Base-by-base conservation (phyloP, 2,113 vertebrate species). In the Syngnathus floridae region DNA sequence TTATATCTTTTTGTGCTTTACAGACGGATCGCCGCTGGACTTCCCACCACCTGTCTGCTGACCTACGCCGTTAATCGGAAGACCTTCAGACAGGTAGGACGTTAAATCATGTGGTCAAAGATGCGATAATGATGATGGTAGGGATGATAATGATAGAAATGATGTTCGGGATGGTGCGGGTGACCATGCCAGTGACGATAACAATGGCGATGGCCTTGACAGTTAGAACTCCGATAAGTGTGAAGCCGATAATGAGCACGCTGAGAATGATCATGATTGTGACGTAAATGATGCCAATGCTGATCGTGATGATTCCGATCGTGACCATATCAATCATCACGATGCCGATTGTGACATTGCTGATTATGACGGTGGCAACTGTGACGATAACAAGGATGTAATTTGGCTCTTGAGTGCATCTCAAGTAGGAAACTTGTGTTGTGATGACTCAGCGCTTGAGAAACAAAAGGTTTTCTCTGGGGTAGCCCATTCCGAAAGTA, bases 381-480 rank as follows among this genome's bases (percentile, higher is more conserved):
- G 13, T 43, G 38, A 61, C n/a, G 37, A 38, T 3, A 22, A 61
- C 21, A 5, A 41, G 43, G 40, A 41, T 26, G 40, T 43, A 16
- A 45, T 41, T 14, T 8, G 21, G n/a, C 1, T 8, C 40, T 26
- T 43, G 21, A 43, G 22, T 41, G 21, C 40, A 22, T n/a, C 6
- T 41, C 43, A 21, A 61, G 40, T 12, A 64, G 14, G 43, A 9
- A 21, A 17, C 19, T 12, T 49, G 22, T 63, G 35, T 21, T 52
- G 11, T 64, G 63, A 64, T 52, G 63, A 64, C 45, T 64, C 63
- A 40, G 31, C 10, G n/a, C 31, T 36, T 38, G 19, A 52, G 77
- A 84, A 82, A 81, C 43, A n/a, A 61, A 61, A 61, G 37, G n/a
- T 26, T 7, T 45, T 16, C 41, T 62, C n/a, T 62, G 41, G 38